Percentiles rank a stretch among this genome's conserved stretches.
phyloP scores from a whole-genome alignment of 2,797 vertebrate species.

The Tragopan temminckii region DNA sequence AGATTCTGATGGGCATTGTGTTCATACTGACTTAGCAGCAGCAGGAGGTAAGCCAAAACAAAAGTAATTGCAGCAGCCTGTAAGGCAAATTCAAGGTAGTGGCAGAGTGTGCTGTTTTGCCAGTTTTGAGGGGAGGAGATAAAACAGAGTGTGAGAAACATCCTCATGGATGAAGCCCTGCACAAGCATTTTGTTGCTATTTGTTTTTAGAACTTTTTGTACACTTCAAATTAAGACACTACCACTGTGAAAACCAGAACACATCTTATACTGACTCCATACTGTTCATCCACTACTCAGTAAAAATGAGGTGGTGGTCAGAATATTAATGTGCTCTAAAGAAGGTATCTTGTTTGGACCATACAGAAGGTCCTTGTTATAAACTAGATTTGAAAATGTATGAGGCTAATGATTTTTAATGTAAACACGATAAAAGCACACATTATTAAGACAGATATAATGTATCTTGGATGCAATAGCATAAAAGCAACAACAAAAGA shows the following conservation, averaged over 20 bases:
- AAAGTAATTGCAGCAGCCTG: neutral
- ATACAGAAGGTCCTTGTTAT: neutral
- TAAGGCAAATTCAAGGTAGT: neutral
- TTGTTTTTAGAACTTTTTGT: neutral
- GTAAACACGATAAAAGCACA: neutral
- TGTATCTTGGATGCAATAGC: neutral
- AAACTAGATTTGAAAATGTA: neutral
- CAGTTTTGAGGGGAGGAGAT: neutral
- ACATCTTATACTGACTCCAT: neutral
- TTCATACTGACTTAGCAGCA: neutral
- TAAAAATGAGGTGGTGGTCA: neutral
- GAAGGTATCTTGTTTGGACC: neutral
- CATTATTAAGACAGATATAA: neutral
- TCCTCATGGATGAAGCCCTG: neutral
- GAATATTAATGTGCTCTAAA: neutral
- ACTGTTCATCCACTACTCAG: neutral
- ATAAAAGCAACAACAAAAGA: neutral
- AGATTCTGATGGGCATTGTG: neutral
- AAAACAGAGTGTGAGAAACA: neutral
- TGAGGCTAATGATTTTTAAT: neutral
- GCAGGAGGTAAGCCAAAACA: neutral
- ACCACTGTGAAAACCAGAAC: neutral
- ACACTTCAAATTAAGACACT: neutral
- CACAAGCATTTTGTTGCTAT: neutral
- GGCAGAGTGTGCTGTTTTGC: accelerated